Evolutionary conservation across 2,888 invertebrate species (phyloP).

Genomic region (Quadroppia sp.): DNA sequence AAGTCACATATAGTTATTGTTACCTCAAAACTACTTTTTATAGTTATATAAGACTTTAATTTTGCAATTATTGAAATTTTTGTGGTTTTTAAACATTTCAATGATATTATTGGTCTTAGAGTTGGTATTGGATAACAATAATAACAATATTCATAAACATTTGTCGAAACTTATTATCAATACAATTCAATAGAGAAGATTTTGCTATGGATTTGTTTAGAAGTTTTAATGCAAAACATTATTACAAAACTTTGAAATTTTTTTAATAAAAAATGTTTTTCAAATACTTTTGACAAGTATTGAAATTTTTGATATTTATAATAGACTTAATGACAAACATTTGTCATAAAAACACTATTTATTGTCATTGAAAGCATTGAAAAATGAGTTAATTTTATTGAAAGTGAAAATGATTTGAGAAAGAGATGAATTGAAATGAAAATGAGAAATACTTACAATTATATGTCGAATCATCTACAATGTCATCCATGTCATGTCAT

Average conservation of each 20-base stretch:
- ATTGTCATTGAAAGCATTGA: background rate
- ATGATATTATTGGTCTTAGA: background rate
- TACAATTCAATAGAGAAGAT: too few relatives aligned
- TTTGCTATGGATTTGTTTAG: too few relatives aligned
- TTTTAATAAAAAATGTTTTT: too few relatives aligned
- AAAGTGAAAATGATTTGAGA: background rate
- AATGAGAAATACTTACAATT: slow-evolving; percentile 8
- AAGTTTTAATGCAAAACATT: too few relatives aligned
- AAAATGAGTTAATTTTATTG: background rate
- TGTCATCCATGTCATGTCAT: too few relatives aligned
- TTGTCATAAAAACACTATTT: too few relatives aligned
- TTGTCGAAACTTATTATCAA: background rate
- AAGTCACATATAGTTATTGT: background rate
- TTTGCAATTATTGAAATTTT: slow-evolving; percentile 22
- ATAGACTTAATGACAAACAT: too few relatives aligned
- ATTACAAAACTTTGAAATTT: too few relatives aligned
- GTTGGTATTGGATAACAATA: too few relatives aligned
- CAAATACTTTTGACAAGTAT: too few relatives aligned
- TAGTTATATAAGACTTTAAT: slow-evolving; percentile 25
- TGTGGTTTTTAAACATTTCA: background rate
- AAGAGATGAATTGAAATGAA: background rate
- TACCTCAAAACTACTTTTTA: slow-evolving; percentile 14
- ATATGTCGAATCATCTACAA: background rate
- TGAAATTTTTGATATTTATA: too few relatives aligned
- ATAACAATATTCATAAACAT: background rate